Conservation (phyloP, 2,113 vertebrate genomes). For the Sebastes fasciatus region DNA sequence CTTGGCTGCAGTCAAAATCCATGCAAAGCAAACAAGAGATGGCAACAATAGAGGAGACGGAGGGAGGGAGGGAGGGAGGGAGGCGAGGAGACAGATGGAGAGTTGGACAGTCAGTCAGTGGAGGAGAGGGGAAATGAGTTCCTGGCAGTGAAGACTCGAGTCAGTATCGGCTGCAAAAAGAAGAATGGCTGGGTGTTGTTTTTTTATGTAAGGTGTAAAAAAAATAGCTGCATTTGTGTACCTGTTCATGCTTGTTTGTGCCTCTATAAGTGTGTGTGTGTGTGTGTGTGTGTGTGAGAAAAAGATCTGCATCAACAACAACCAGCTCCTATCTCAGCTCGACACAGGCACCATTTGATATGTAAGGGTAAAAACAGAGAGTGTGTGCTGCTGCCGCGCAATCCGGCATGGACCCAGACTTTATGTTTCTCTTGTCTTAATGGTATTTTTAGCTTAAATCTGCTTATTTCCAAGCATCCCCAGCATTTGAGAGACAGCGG, state of each 20-base stretch:
- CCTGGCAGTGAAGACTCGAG: constrained; percentile 66
- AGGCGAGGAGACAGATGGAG: constrained; percentile 72
- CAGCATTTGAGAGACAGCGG: constrained; percentile 36
- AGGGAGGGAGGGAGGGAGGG: not conserved
- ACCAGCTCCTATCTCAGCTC: constrained; percentile 38
- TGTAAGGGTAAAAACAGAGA: constrained; percentile 21
- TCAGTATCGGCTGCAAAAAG: constrained; percentile 59
- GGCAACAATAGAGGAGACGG: constrained; percentile 73
- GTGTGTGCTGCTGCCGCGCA: constrained; percentile 1
- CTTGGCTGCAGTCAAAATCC: constrained; percentile 81
- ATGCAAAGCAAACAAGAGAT: constrained; percentile 83
- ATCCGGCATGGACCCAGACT: constrained; percentile 36
- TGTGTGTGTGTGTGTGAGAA: constrained; percentile 14
- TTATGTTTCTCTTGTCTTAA: constrained; percentile 27
- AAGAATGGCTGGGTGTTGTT: constrained; percentile 37
- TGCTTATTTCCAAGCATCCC: constrained; percentile 35
- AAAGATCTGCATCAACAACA: constrained; percentile 50
- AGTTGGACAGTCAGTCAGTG: constrained; percentile 67
- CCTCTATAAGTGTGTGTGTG: constrained; percentile 4
- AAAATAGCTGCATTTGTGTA: constrained; percentile 51
- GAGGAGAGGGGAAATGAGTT: constrained; percentile 63
- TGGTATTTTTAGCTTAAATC: constrained; percentile 58
- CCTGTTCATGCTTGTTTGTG: constrained; percentile 45
- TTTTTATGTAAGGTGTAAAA: constrained; percentile 43
- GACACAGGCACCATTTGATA: constrained; percentile 39